A percentile compares a stretch with the other conserved stretches of the same genome.
Evolutionary conservation across 2,888 invertebrate genomes (phyloP).

Genomic region (Automeris io): DNA sequence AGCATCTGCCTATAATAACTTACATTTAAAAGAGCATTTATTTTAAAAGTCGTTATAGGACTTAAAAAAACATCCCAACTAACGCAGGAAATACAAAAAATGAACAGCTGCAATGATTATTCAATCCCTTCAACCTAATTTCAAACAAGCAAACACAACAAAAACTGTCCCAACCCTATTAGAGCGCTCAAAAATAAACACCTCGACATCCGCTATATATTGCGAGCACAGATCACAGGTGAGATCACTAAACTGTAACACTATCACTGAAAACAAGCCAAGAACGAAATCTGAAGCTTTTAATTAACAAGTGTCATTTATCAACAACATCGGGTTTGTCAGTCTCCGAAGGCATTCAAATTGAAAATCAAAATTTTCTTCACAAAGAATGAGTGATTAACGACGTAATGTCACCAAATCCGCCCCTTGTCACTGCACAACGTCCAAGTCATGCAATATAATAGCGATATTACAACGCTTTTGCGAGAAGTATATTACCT

Average conservation of each 20-base stretch:
- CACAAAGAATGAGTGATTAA: slow-evolving; percentile 63
- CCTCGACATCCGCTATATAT: slow-evolving; percentile 42
- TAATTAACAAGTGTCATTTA: slow-evolving; percentile 59
- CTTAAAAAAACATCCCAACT: too few species aligned
- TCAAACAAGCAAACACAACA: slow-evolving; percentile 49
- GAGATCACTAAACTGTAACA: slow-evolving; percentile 25
- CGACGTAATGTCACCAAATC: slow-evolving; percentile 58
- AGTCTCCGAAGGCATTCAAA: slow-evolving; percentile 55
- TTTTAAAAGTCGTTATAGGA: too few species aligned
- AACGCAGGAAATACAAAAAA: slow-evolving; percentile 51
- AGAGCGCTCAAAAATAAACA: slow-evolving; percentile 47
- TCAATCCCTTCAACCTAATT: slow-evolving; percentile 36
- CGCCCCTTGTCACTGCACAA: slow-evolving; percentile 56
- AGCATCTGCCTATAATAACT: too few species aligned
- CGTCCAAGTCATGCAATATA: slow-evolving; percentile 67
- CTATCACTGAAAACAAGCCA: slow-evolving; percentile 12
- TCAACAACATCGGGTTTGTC: slow-evolving; percentile 53
- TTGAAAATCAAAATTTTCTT: slow-evolving; percentile 71
- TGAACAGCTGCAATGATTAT: slow-evolving; percentile 46
- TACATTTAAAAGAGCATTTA: too few species aligned
- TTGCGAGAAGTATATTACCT: slow-evolving; percentile 63
- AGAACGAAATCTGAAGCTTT: slow-evolving; percentile 29
- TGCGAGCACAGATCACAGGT: slow-evolving; percentile 38
- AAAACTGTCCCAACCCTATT: slow-evolving; percentile 44
- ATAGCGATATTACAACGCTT: slow-evolving; percentile 64